phyloP scores from a whole-genome alignment of 2,888 invertebrate species.

The Ichneumoninae sp. region DNA sequence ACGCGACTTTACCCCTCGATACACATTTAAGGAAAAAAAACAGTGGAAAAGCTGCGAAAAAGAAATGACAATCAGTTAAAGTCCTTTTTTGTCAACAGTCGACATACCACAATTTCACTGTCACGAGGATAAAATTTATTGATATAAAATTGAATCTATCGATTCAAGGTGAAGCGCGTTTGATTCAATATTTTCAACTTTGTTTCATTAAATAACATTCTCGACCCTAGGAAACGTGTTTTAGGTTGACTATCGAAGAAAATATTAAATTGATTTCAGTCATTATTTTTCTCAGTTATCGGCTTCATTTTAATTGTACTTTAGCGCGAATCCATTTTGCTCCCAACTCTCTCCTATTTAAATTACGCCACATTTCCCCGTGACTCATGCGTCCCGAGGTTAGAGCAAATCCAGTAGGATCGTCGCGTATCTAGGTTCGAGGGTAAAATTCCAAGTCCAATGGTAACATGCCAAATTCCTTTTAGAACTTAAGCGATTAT shows the following conservation, averaged over 20 bases:
- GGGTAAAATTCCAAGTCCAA: constrained; percentile 54
- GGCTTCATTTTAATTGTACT: too few species aligned
- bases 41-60: not conserved
- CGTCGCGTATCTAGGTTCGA: not conserved
- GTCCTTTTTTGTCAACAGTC: not conserved
- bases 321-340: too few species aligned
- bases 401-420: not conserved
- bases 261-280: too few species aligned
- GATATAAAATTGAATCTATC: too few species aligned
- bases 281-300: too few species aligned
- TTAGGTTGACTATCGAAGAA: too few species aligned
- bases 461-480: constrained; percentile 67
- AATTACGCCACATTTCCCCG: not conserved
- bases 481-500: constrained; percentile 58
- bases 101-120: not conserved
- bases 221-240: too few species aligned
- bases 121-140: too few species aligned
- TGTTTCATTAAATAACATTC: too few species aligned
- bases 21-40: not conserved
- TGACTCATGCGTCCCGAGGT: not conserved
- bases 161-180: too few species aligned
- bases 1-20: not conserved
- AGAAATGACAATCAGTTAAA: not conserved
- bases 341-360: too few species aligned
- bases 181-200: too few species aligned